Evolutionary conservation across 2,888 invertebrate species (phyloP), one percentile per base, ranked within the genome.

Genomic region (Noctua fimbriata): DNA sequence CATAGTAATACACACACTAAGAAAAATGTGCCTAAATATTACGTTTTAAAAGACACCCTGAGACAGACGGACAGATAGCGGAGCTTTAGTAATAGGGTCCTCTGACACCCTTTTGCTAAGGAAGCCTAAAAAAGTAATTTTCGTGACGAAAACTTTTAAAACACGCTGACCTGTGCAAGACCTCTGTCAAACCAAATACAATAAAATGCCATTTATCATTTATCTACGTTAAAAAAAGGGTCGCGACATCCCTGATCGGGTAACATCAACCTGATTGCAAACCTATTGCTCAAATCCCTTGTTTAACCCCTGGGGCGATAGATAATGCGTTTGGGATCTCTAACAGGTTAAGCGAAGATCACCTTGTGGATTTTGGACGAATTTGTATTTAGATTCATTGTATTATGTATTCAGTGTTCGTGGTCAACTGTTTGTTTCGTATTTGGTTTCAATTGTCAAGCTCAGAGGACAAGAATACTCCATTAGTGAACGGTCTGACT

Each of bases 131-230:
- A 65, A 65, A 44, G 41, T 79, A 44, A 70, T 70, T 79, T 70
- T 66, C 10, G 32, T 28, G 47, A 49, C 36, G 69, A 5, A 28
- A 78, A 63, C 41, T 79, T 66, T 78, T 66, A n/a, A 32, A 49
- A 70, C 14, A 32, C 49, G 55, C 79, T 84, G 66, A 52, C 28
- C n/a, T 70, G 41, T 21, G 24, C 32, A 66, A 69, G 69, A 78
- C 79, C 81, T 63, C 58, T 71, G 75, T 82, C 82, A 55, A 58
- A 81, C 21, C 82, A 58, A 81, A 85, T 82, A 67, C 65, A 70
- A 82, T 81, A 73, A 81, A 74, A 81, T 85, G 74, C 60, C 86
- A 85, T 81, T 82, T 71, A 83, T 83, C 66, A 76, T 65, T 77
- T 81, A 73, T 69, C 65, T 49, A 14, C 18, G 65, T 58, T 55